Evolutionary conservation across 2,797 vertebrate species (phyloP), one percentile per base, ranked within the genome.

Genomic region (Bovichtus variegatus): DNA sequence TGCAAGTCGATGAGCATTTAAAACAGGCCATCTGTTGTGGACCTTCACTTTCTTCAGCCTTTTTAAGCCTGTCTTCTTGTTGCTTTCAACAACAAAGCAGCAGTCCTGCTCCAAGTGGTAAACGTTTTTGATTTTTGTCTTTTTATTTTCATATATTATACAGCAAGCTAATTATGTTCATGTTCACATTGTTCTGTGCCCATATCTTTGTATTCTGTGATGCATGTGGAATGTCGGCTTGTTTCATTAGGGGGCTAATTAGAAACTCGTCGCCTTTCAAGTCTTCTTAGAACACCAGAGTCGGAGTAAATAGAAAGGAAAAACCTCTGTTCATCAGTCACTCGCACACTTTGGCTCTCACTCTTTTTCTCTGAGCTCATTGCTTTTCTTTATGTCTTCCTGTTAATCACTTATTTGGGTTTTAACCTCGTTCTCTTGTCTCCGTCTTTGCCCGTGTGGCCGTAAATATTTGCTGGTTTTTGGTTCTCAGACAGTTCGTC

Each of bases 221-320:
- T 62, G 59, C 71, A 63, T 83, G 76, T 61, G 57, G 75, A 84
- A 84, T 29, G 71, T 76, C 46, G 31, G 34, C 76, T 62, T 43
- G 63, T 89, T 90, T 90, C 76, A 81, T 87, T 85, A 69, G 73
- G 78, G 67, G 80, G 66, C 71, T 89, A 89, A 91, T 91, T 89
- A 89, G 74, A 82, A 89, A 79, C 76, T 27, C 9, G 67, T 65
- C 25, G 31, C 77, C 84, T 85, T 87, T 70, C 71, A 84, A 78
- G 73, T 69, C 67, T 71, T 80, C 40, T 76, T 38, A 12, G 63
- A 74, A 81, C 80, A 53, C 47, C 46, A 27, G 34, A 71, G 62
- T 72, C 36, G 34, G 21, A 27, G 74, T 69, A 75, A 85, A 89
- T 49, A 47, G 73, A 38, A 55, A 57, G 8, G 55, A 36, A 31